Conservation (phyloP, 2,888 invertebrate genomes). For the Pachymerium ferrugineum region DNA sequence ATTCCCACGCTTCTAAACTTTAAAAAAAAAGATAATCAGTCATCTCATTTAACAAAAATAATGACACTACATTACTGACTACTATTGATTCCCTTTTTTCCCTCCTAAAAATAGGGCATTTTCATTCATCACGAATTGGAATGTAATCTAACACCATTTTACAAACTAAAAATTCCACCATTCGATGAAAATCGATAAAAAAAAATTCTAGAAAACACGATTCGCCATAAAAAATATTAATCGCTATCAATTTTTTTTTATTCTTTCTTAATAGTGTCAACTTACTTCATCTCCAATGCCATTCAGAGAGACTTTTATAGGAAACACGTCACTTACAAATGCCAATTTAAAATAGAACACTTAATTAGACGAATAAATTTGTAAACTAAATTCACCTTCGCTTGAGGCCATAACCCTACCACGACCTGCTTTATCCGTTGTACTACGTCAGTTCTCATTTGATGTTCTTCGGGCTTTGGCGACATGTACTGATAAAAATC, state of each 20-base stretch:
- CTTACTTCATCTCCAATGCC: background rate
- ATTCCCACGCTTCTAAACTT: no score
- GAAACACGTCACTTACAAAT: background rate
- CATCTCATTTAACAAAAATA: background rate
- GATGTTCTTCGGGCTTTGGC: conserved; percentile 85
- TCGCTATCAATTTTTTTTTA: background rate
- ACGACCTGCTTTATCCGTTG: conserved; percentile 82
- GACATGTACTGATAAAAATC: conserved; percentile 94
- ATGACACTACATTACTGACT: background rate
- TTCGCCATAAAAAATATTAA: background rate
- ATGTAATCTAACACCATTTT: conserved; percentile 23
- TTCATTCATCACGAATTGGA: conserved; percentile 6
- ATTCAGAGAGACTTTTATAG: background rate
- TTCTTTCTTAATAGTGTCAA: background rate
- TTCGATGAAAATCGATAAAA: no score
- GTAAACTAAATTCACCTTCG: conserved; percentile 49
- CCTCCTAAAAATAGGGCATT: background rate
- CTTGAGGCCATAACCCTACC: conserved; percentile 82
- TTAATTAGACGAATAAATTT: background rate
- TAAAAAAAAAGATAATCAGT: background rate
- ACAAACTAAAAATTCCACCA: background rate
- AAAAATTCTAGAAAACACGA: background rate
- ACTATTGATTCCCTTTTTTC: background rate
- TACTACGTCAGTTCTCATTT: conserved; percentile 81
- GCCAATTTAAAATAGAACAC: background rate